phyloP scores from a whole-genome alignment of 2,797 vertebrate species.

The Monodelphis domestica region DNA sequence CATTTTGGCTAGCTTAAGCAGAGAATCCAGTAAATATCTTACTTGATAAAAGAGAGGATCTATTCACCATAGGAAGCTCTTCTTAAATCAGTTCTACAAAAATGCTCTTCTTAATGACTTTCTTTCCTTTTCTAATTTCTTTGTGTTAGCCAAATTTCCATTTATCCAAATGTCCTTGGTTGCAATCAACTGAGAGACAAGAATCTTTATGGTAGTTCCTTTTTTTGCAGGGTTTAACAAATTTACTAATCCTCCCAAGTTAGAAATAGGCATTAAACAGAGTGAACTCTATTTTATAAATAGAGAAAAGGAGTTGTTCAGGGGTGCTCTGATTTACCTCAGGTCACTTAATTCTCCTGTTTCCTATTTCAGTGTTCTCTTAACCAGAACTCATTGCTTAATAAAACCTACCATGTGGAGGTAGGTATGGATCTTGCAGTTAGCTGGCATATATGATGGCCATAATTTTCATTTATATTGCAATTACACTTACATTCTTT shows the following conservation, averaged over 20 bases:
- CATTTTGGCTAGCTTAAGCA: background rate
- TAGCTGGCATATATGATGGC: conserved; percentile 21
- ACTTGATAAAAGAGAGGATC: background rate
- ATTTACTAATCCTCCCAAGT: background rate
- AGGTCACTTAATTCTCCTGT: conserved; percentile 37
- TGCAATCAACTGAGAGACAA: background rate
- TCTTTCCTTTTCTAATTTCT: background rate
- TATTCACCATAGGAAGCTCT: background rate
- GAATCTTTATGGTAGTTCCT: background rate
- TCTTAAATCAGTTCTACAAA: background rate
- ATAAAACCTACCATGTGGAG: conserved; percentile 56
- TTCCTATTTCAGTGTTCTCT: conserved; percentile 28
- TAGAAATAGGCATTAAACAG: background rate
- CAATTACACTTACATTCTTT: conserved; percentile 45
- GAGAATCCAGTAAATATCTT: background rate
- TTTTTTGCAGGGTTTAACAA: background rate
- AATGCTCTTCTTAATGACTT: background rate
- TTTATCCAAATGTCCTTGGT: background rate
- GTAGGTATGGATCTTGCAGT: conserved; percentile 46
- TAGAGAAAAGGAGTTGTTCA: conserved; percentile 51
- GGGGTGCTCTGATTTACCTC: conserved; percentile 27
- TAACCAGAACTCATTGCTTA: conserved; percentile 39
- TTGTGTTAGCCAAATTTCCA: background rate
- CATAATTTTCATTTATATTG: conserved; percentile 57
- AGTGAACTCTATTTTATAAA: background rate